A percentile compares a stretch with the other conserved stretches of the same genome.
These are phyloP conservation scores for Limonius californicus DNA, from an alignment of 1,140 invertebrate species.

Conservation along the genomic window DNA sequence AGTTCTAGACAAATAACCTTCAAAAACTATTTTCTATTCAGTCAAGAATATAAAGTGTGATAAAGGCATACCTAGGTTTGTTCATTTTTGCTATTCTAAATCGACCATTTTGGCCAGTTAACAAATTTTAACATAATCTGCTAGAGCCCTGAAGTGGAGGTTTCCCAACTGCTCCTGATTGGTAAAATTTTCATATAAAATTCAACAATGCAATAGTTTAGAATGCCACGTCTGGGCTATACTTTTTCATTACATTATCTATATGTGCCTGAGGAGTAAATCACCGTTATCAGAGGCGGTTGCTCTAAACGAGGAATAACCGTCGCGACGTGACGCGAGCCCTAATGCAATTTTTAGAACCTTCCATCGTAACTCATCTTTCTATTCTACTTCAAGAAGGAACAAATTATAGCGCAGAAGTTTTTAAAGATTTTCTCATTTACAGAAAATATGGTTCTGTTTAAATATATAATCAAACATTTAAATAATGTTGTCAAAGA, in stretches of 20 bases:
- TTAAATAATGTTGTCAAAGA: too few species aligned
- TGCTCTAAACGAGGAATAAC: slow-evolving; percentile 44
- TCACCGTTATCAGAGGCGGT: slow-evolving; percentile 42
- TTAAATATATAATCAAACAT: background rate
- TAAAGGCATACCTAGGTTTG: too few species aligned
- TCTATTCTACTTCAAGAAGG: slow-evolving; percentile 20
- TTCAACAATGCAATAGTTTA: slow-evolving; percentile 15
- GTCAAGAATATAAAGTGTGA: too few species aligned
- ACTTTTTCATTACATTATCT: slow-evolving; percentile 46
- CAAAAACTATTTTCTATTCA: too few species aligned
- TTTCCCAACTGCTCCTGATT: too few species aligned
- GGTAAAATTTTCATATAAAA: slow-evolving; percentile 3
- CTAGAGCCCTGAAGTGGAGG: too few species aligned
- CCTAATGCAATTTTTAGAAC: slow-evolving; percentile 40
- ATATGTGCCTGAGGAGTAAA: slow-evolving; percentile 42
- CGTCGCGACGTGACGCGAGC: slow-evolving; percentile 38
- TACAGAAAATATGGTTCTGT: background rate
- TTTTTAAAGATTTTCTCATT: background rate
- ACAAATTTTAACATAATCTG: too few species aligned
- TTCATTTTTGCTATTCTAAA: too few species aligned
- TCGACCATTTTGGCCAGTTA: too few species aligned
- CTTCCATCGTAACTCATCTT: slow-evolving; percentile 30
- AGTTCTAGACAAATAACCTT: too few species aligned
- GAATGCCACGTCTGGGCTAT: slow-evolving; percentile 36
- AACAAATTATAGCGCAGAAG: background rate